Evolutionary conservation across 2,888 invertebrate species (phyloP), one percentile per base, ranked within the genome.

Genomic region (Molorchus minor): DNA sequence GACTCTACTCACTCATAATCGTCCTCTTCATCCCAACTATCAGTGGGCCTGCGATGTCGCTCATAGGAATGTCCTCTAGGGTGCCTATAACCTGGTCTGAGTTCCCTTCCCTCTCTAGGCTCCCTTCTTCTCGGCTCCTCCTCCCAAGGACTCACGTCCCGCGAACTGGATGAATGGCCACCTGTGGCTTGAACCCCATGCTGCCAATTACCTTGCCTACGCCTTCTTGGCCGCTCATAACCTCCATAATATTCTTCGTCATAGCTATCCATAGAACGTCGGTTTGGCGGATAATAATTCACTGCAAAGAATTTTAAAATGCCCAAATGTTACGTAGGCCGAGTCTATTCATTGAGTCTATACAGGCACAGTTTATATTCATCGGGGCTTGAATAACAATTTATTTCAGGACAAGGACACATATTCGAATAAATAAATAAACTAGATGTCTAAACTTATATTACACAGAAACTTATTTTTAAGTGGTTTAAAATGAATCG

Each of bases 111-210:
- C 64, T 79, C 80, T 58, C 80, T 77, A 38, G 56, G 17, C 79
- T 86, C 53, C 81, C 79, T 49, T 82, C 82, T 44, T 5, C 83
- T 75, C 3, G 85, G 84, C 63, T 85, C 82, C 67, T 92, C 92
- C 61, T 92, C 91, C 92, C 92, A 92, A 1, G 91, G 90, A 43
- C 92, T 90, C 16, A 88, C 87, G 75, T 93, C 92, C 0, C 92
- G 83, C 0, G 90, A 90, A 4, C 89, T 89, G 0, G 90, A 90
- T 0, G 90, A 88, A 69, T 80, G 82, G 13, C 78, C 75, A 36
- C 77, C 75, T n/a, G 74, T 60, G 0, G 64, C 61, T 38, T 64
- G 57, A 33, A 52, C 56, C 4, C 71, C 65, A 35, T 67, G 56
- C 53, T 81, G 75, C 61, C 77, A 68, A 40, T 83, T 62, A 15